phyloP scores from a whole-genome alignment of 2,888 invertebrate species.

The Adelognathus sp. region DNA sequence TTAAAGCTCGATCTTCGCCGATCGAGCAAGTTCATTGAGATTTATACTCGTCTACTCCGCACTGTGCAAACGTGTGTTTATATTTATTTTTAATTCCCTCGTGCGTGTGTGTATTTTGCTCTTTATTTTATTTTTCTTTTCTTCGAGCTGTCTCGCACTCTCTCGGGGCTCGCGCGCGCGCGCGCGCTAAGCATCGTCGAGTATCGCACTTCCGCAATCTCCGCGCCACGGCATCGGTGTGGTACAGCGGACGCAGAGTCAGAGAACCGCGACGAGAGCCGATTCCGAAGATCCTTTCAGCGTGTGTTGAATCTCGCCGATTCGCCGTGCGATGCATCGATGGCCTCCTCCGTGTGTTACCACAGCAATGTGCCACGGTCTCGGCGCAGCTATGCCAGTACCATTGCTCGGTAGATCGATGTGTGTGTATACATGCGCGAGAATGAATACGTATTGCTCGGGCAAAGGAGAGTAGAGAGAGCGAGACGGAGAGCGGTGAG shows the following conservation, averaged over 20 bases:
- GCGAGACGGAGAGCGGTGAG: too few relatives aligned
- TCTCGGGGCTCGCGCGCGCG: not conserved
- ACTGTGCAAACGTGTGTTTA: not conserved
- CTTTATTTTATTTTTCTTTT: not conserved
- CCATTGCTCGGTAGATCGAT: too few relatives aligned
- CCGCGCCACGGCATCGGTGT: not conserved
- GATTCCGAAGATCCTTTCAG: constrained; percentile 43
- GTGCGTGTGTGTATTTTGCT: not conserved
- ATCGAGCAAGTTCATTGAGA: constrained; percentile 14
- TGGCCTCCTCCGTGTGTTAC: not conserved
- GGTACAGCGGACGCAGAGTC: too few relatives aligned
- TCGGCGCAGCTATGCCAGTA: too few relatives aligned
- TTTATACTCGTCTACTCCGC: constrained; percentile 12
- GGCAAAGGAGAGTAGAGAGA: constrained; percentile 8
- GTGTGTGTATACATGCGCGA: too few relatives aligned
- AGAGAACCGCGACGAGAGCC: constrained; percentile 15
- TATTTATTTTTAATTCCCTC: not conserved
- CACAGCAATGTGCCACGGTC: too few relatives aligned
- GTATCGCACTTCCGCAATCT: constrained; percentile 38
- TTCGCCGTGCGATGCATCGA: not conserved
- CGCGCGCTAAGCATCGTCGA: not conserved
- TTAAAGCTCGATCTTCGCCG: too few relatives aligned
- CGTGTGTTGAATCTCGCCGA: not conserved
- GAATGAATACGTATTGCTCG: constrained; percentile 19
- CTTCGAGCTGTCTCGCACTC: not conserved